Evolutionary conservation across 1,140 invertebrate genomes (phyloP).

Genomic region (Acromyrmex echinatior): DNA sequence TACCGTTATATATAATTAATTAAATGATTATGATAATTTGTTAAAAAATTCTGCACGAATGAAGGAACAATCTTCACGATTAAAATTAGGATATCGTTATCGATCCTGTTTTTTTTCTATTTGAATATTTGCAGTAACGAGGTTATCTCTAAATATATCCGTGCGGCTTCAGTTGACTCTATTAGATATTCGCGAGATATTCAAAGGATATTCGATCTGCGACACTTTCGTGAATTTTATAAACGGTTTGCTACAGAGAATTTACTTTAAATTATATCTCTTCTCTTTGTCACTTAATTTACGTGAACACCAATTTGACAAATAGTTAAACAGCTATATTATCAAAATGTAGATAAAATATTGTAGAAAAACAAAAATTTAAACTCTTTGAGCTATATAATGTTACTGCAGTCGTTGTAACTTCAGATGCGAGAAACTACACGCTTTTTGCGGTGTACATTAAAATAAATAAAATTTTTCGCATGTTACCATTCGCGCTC

Average conservation of each 20-base stretch:
- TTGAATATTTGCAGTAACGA: constrained; percentile 1
- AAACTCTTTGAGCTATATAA: background rate
- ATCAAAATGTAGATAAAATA: background rate
- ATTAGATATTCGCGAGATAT: constrained; percentile 27
- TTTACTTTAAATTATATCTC: background rate
- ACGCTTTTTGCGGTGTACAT: constrained; percentile 16
- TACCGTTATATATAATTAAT: background rate
- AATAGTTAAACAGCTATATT: background rate
- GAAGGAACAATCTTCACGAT: background rate
- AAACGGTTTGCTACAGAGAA: background rate
- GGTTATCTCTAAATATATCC: constrained; percentile 52
- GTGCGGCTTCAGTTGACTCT: background rate
- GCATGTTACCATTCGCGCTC: constrained; percentile 8
- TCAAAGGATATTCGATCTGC: constrained; percentile 22
- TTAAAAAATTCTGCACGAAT: background rate
- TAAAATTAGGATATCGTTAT: constrained; percentile 14
- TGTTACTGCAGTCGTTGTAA: constrained; percentile 24
- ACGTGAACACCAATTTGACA: background rate
- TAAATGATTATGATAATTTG: background rate
- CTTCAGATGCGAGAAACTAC: constrained; percentile 24
- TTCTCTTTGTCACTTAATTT: background rate
- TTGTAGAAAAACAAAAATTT: background rate
- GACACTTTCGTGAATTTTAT: constrained; percentile 10
- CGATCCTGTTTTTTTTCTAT: background rate
- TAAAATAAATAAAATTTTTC: constrained; percentile 61